Evolutionary conservation across 2,113 vertebrate genomes (phyloP).

Genomic region (Microcebus ravelobensis): DNA sequence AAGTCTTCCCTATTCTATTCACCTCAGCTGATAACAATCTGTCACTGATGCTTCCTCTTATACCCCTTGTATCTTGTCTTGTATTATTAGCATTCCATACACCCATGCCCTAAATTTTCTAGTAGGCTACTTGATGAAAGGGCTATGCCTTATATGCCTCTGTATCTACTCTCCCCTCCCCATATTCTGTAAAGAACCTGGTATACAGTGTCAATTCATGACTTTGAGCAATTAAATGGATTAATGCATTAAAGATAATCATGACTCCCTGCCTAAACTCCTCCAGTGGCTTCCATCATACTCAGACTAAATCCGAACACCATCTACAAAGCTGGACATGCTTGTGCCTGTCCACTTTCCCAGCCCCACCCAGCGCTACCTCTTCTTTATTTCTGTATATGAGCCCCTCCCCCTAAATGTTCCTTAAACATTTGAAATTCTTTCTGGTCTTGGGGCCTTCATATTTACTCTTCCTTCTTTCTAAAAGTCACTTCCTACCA

Average conservation of each 20-base stretch:
- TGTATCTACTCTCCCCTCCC: not conserved
- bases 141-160: not conserved
- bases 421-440: not conserved
- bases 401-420: not conserved
- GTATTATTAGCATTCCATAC: not conserved
- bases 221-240: not conserved
- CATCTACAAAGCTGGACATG: not conserved
- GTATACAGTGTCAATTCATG: not conserved
- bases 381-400: not conserved
- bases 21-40: not conserved
- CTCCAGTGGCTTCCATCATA: not conserved
- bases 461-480: not conserved
- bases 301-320: not conserved
- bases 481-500: slow-evolving; percentile 2
- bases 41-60: not conserved
- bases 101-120: not conserved
- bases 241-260: not conserved
- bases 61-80: not conserved
- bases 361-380: not conserved
- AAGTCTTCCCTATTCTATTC: not conserved
- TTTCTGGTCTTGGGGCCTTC: not conserved
- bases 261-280: not conserved
- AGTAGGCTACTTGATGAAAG: not conserved
- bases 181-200: not conserved
- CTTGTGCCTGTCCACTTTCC: not conserved